A percentile compares a stretch with the other conserved stretches of the same genome.
These are phyloP conservation scores for Oryzias melastigma DNA, from an alignment of 2,113 vertebrate genomes.

Conservation along the genomic window DNA sequence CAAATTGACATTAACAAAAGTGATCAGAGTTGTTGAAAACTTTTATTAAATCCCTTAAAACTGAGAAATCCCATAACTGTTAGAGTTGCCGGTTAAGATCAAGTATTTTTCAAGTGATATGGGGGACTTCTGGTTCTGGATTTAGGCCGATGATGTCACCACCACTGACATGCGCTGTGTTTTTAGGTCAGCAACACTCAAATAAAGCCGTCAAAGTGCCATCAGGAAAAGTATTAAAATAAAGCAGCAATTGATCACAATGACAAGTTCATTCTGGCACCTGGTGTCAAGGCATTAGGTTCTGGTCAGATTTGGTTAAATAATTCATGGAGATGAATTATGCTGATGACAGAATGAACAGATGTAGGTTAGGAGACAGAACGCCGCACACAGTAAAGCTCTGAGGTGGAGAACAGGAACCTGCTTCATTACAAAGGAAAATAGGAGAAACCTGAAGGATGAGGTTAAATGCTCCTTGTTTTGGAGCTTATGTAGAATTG, in stretches of 20 bases:
- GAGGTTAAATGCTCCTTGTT: no score
- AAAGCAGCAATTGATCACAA: constrained; percentile 13
- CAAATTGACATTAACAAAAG: no score
- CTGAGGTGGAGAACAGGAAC: constrained; percentile 15
- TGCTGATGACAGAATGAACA: constrained; percentile 53
- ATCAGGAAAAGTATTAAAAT: constrained; percentile 11
- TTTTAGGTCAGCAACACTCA: constrained; percentile 9
- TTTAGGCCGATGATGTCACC: no score
- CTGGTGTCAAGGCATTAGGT: constrained; percentile 1
- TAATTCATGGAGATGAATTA: not conserved
- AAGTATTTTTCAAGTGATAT: no score
- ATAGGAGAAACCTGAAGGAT: no score
- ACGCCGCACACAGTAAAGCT: constrained; percentile 31
- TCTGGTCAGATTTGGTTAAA: not conserved
- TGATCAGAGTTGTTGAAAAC: no score
- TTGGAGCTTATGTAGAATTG: no score
- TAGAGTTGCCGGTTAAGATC: no score
- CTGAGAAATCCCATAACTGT: no score
- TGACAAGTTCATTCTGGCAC: constrained; percentile 46
- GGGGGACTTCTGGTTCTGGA: no score
- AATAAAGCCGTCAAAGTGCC: constrained; percentile 21
- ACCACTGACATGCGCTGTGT: constrained; percentile 39
- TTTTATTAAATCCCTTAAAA: no score
- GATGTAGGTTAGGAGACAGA: constrained; percentile 15
- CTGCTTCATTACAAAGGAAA: not conserved